Evolutionary conservation across 2,797 vertebrate genomes (phyloP), one percentile per base, ranked within the genome.

Genomic region (Scyliorhinus canicula): DNA sequence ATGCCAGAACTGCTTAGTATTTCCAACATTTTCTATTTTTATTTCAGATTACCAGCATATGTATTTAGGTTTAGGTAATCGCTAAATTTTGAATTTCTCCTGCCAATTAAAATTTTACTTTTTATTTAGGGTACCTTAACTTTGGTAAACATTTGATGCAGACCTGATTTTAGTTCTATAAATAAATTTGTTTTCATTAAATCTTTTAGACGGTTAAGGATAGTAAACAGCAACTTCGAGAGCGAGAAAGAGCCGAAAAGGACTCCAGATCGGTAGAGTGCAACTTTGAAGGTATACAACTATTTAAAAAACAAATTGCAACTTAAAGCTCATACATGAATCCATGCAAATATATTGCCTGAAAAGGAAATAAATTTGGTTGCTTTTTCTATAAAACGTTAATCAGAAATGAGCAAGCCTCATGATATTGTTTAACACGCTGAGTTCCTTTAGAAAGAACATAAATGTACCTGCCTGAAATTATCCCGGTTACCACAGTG

Each of bases 191-290:
- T 96, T 96, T 96, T 31, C 21, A 95, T 95, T 95, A 96, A 96
- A 95, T 28, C 0, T 0, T 96, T 95, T 96, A 99, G 98, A 96
- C 97, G 96, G 95, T 95, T 98, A 95, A 97, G 97, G 96, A 97
- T 97, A 95, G 96, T 98, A 96, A 98, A 98, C 98, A 98, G 95
- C 98, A 98, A 96, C 96, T 98, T 14, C 95, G 96, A 95, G 97
- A 98, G 95, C 97, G 95, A 95, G 98, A 97, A 96, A 97, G 96
- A 95, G 96, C 95, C 84, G 97, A 97, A 95, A 97, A 96, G 71
- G 96, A 96, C 93, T 95, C 95, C 95, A 96, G 95, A 88, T 95
- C 96, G 7, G 95, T 95, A 28, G 97, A 96, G 74, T 96, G 95
- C 93, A 97, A 94, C 95, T 97, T 97, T 95, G 97, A 98, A 97